Evolutionary conservation across 2,113 vertebrate genomes (phyloP), one percentile per base, ranked within the genome.

Genomic region (Thomomys bottae): DNA sequence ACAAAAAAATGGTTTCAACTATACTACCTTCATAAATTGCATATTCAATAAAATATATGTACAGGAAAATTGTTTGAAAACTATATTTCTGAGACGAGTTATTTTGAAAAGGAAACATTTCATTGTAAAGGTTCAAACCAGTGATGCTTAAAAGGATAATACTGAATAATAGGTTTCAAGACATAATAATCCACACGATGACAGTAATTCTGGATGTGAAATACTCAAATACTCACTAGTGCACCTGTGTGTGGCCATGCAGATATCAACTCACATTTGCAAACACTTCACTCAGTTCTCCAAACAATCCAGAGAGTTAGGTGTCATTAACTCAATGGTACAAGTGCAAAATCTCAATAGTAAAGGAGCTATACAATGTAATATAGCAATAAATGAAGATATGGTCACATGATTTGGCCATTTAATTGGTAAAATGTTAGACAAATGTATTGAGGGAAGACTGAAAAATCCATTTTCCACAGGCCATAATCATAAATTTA

Each of bases 71-170:
- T 30, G 11, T 73, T 87, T 87, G 38, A 21, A 94, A 89, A 79
- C 0, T 3, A 45, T 73, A 78, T 84, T 93, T 87, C 26, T 84
- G 23, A 77, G 57, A 72, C 32, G 20, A 72, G 87, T 87, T 8
- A 91, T 77, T 87, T 64, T 93, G 30, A 81, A 95, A 95, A 83
- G 34, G 86, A 84, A 18, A 85, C 2, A 89, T 4, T 75, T 88
- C 18, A 70, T 40, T 85, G 68, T 42, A 94, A 80, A 86, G 80
- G 54, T 86, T 85, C 36, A 80, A 67, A 54, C 80, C 11, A 61
- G n/a, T 18, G 0, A 76, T 54, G 23, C 88, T 95, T 92, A 77
- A 75, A 86, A 71, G 26, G 36, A 81, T 83, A 83, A 67, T 23
- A 78, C 12, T 36, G 21, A 92, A 76, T 11, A 88, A 4, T 18